These are phyloP conservation scores for Microtus montanus DNA, from an alignment of 2,113 vertebrate species.

Conservation along the genomic window DNA sequence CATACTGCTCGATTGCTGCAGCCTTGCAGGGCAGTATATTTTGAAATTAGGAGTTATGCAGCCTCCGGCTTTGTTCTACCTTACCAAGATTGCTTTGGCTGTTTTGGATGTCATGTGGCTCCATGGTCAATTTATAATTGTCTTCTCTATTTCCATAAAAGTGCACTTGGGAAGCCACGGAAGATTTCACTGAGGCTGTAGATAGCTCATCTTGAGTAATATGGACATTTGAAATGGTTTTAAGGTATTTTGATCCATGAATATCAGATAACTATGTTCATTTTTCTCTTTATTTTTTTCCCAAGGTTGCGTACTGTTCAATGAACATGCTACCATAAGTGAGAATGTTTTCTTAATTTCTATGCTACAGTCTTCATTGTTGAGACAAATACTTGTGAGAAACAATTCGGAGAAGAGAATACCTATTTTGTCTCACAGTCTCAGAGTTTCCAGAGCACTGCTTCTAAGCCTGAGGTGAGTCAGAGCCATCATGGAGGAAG, in stretches of 20 bases:
- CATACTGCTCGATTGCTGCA: neutral
- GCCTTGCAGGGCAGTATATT: neutral
- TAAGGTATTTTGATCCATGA: neutral
- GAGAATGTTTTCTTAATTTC: neutral
- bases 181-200: neutral
- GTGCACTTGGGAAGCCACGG: neutral
- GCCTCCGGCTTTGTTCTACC: neutral
- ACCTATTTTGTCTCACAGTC: neutral
- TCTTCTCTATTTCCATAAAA: constrained; percentile 8
- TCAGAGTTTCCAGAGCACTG: neutral
- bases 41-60: constrained; percentile 3
- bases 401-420: neutral
- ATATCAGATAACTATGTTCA: neutral
- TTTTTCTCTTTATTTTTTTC: constrained; percentile 27
- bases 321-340: neutral
- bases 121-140: neutral
- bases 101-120: neutral
- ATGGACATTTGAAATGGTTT: neutral
- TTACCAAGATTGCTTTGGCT: constrained; percentile 19
- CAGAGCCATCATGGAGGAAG: neutral
- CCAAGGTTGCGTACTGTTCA: neutral
- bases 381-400: neutral
- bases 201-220: neutral
- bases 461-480: neutral
- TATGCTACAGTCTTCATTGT: neutral